Conservation (phyloP, 2,888 invertebrate species). For the Agrotis ipsilon region DNA sequence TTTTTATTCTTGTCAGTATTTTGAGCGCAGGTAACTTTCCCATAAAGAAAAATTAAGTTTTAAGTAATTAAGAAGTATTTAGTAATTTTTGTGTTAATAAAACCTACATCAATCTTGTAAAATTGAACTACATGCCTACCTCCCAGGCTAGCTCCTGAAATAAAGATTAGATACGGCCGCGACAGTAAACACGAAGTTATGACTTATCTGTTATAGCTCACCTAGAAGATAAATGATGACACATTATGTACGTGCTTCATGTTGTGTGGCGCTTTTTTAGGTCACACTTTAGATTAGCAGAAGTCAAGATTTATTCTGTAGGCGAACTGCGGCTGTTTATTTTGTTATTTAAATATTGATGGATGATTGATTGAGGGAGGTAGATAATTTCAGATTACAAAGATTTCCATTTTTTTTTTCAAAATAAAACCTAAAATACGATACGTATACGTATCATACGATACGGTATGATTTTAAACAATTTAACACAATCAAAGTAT, state of each 20-base stretch:
- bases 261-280: constrained; percentile 11
- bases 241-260: constrained; percentile 2
- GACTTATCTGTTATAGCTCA: constrained; percentile 27
- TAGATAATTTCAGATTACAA: too few species aligned
- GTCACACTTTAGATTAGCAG: constrained; percentile 14
- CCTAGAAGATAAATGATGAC: constrained; percentile 19
- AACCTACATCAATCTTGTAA: not conserved
- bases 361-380: not conserved
- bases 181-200: constrained; percentile 37
- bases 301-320: not conserved
- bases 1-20: not conserved
- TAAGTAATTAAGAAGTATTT: too few species aligned
- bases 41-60: not conserved
- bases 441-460: too few species aligned
- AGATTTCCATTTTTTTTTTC: too few species aligned
- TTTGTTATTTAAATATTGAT: not conserved
- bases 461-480: too few species aligned
- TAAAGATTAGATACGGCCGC: constrained; percentile 28
- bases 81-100: not conserved
- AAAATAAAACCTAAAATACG: too few species aligned
- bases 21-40: not conserved
- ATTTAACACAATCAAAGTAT: too few species aligned
- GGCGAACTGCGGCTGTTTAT: not conserved
- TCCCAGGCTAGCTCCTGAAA: constrained; percentile 21
- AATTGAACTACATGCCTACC: not conserved